Base-by-base conservation (phyloP, 2,888 invertebrate genomes). In the Galerucella pusilla region DNA sequence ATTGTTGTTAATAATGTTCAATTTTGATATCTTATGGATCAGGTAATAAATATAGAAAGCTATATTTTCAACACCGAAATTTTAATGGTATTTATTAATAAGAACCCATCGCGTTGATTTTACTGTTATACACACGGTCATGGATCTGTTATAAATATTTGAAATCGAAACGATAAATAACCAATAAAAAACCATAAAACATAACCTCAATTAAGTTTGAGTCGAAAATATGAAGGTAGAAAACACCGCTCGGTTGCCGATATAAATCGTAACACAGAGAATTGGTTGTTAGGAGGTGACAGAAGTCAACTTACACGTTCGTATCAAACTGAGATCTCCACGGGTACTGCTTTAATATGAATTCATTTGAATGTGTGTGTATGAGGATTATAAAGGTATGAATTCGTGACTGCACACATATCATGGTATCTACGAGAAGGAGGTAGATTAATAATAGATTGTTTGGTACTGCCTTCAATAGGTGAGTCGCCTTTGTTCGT, bases 211-310 rank as follows among this genome's bases (percentile, higher is more conserved):
- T 75, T 75, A 75, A 75, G 71, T 71, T 75, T 71, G 64, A 71
- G 65, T 75, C 64, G 57, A 72, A 72, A 75, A 75, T 75, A 75
- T 75, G 75, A 75, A 69, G 69, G 69, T 45, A 69, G 71, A 68
- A 71, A 64, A 68, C 42, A 69, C 73, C 68, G 73, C 73, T 68
- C 66, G 75, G 20, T 71, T 69, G 68, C 72, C 68, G 77, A 78
- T 75, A 81, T 81, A 81, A 81, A 81, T 81, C 81, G 77, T 78
- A 79, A 79, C 80, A 80, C 65, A 77, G 77, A 77, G 77, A 80
- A 81, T 81, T 79, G 78, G 80, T 81, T 82, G 83, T 82, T 81
- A 80, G 76, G 71, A 82, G 83, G 83, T 83, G 83, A 82, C 82
- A 82, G 83, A 81, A 83, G 81, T 80, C 80, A 80, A 79, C 80